Conservation (phyloP, 2,797 vertebrate genomes). For the Alcedo atthis region DNA sequence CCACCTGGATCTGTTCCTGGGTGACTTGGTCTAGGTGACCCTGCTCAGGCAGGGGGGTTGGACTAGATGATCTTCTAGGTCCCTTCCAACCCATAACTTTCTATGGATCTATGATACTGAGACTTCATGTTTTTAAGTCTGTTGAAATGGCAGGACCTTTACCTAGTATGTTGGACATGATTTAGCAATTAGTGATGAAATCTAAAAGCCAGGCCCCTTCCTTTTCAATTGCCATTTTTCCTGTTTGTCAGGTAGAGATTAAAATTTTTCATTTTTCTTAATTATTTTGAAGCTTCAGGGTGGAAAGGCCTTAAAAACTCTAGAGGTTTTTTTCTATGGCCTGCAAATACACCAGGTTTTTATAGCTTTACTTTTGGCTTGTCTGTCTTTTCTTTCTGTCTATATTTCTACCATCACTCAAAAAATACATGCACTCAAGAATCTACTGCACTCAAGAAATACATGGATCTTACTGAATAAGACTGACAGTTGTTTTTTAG, state of each 20-base stretch:
- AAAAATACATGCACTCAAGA: neutral
- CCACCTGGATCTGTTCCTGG: too few species aligned
- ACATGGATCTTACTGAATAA: neutral
- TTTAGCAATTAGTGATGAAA: neutral
- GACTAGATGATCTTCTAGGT: too few species aligned
- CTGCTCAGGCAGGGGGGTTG: too few species aligned
- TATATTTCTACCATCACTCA: neutral
- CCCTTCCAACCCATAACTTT: too few species aligned
- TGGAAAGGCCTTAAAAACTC: neutral
- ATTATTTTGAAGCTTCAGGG: neutral
- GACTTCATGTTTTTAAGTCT: neutral
- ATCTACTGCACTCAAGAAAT: neutral
- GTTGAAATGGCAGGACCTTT: neutral
- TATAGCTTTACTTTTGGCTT: neutral
- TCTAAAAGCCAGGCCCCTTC: neutral
- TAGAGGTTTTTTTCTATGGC: neutral
- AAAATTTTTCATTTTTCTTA: neutral
- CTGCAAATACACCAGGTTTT: neutral
- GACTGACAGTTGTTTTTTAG: neutral
- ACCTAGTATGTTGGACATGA: neutral
- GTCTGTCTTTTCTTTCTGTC: neutral
- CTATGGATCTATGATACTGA: neutral
- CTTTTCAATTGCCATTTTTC: neutral
- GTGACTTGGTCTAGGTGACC: too few species aligned
- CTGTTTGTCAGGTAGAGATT: neutral